phyloP scores from a whole-genome alignment of 1,140 invertebrate genomes.

The Cheumatopsyche charites region DNA sequence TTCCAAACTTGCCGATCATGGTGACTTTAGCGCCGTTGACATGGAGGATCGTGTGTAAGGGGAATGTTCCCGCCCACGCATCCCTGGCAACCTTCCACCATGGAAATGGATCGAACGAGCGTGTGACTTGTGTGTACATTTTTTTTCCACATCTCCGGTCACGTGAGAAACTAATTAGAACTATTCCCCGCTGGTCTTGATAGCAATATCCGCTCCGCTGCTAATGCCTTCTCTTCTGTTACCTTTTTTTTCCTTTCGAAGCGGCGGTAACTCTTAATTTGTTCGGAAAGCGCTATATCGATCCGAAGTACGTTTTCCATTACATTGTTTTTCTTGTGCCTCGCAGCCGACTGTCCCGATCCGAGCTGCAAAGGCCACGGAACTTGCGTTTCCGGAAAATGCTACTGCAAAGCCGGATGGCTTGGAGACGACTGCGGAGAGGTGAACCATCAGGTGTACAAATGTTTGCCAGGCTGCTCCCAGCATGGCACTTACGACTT shows the following conservation, averaged over 20 bases:
- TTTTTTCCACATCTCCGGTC: slow-evolving; percentile 44
- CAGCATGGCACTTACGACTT: slow-evolving; percentile 89
- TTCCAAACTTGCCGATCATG: slow-evolving; percentile 41
- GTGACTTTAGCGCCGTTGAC: slow-evolving; percentile 1
- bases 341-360: slow-evolving; percentile 81
- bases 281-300: slow-evolving; percentile 31
- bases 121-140: slow-evolving; percentile 41
- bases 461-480: slow-evolving; percentile 88
- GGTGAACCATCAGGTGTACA: slow-evolving; percentile 86
- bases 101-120: slow-evolving; percentile 12
- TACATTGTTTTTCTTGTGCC: no score
- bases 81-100: slow-evolving; percentile 16
- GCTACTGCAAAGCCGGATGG: slow-evolving; percentile 95
- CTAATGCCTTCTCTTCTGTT: slow-evolving; percentile 47
- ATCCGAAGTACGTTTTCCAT: neutral
- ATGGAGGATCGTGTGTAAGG: slow-evolving; percentile 7
- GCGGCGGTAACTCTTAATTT: slow-evolving; percentile 38
- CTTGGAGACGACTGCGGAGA: slow-evolving; percentile 87
- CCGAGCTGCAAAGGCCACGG: slow-evolving; percentile 90
- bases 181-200: slow-evolving; percentile 43
- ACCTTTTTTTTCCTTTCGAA: slow-evolving; percentile 40
- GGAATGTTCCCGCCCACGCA: neutral
- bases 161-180: slow-evolving; percentile 49
- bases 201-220: slow-evolving; percentile 47
- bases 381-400: slow-evolving; percentile 89